These are phyloP conservation scores for Pipra filicauda DNA, from an alignment of 2,113 vertebrate genomes.

Conservation along the genomic window DNA sequence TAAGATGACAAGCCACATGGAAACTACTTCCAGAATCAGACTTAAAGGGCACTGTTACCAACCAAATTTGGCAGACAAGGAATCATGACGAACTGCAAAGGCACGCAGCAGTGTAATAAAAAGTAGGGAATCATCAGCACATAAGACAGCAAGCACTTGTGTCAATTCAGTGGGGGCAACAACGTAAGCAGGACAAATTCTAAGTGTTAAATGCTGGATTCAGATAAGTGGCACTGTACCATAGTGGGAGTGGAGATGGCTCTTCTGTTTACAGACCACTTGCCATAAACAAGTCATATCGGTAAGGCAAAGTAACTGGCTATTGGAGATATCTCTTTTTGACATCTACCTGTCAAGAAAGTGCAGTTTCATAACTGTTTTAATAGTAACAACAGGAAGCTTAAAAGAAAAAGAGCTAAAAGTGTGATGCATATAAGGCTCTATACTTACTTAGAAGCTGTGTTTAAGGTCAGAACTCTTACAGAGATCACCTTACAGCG, in stretches of 20 bases:
- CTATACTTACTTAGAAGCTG: not conserved
- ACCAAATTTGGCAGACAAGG: conserved; percentile 53
- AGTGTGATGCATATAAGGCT: not conserved
- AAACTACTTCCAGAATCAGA: conserved; percentile 51
- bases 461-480: not conserved
- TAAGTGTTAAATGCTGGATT: not conserved
- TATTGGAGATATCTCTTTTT: not conserved
- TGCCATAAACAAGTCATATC: not conserved
- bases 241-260: not conserved
- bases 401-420: not conserved
- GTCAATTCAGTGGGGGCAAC: not conserved
- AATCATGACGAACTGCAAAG: conserved; percentile 54
- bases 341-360: not conserved
- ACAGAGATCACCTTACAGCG: not conserved
- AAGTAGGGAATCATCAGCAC: conserved; percentile 41
- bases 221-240: not conserved
- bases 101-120: conserved; percentile 27
- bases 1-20: conserved; percentile 54
- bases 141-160: not conserved
- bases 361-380: not conserved
- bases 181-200: not conserved
- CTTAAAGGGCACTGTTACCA: conserved; percentile 41
- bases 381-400: not conserved
- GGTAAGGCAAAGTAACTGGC: not conserved
- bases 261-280: not conserved